Percentiles rank a stretch among this genome's conserved stretches.
Evolutionary conservation across 1,140 invertebrate genomes (phyloP).

Genomic region (Dinothrombium tinctorium): DNA sequence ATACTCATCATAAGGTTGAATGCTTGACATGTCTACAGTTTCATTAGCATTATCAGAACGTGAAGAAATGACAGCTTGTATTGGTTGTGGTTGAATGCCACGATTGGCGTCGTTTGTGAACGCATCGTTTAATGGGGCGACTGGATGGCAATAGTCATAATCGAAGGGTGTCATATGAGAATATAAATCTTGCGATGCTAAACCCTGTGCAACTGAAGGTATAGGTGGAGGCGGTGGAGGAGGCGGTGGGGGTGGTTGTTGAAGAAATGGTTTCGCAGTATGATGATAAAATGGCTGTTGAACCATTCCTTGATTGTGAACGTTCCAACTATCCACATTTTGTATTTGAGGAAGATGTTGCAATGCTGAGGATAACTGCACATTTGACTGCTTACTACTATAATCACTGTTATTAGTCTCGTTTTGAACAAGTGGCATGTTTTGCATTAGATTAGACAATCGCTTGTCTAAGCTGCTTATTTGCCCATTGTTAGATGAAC

Average conservation of each 20-base stretch:
- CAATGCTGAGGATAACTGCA: no score
- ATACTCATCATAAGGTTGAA: not conserved
- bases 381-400: no score
- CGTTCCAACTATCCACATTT: not conserved
- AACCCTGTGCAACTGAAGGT: not conserved
- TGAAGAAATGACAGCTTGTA: constrained; percentile 13
- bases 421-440: constrained; percentile 12
- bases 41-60: not conserved
- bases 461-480: constrained; percentile 14
- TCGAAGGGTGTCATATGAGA: not conserved
- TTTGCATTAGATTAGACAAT: constrained; percentile 15
- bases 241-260: not conserved
- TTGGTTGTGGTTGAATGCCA: constrained; percentile 4
- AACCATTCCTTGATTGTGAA: not conserved
- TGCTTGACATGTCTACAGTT: not conserved
- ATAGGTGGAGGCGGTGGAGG: constrained; percentile 1
- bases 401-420: no score
- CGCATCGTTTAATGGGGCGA: not conserved
- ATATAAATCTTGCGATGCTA: not conserved
- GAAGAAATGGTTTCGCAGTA: not conserved
- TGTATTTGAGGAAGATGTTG: constrained; percentile 3
- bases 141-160: constrained; percentile 1
- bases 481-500: constrained; percentile 2
- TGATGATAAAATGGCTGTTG: constrained; percentile 4
- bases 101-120: not conserved